Base-by-base conservation (phyloP, 2,888 invertebrate genomes). In the Chirona hameri region DNA sequence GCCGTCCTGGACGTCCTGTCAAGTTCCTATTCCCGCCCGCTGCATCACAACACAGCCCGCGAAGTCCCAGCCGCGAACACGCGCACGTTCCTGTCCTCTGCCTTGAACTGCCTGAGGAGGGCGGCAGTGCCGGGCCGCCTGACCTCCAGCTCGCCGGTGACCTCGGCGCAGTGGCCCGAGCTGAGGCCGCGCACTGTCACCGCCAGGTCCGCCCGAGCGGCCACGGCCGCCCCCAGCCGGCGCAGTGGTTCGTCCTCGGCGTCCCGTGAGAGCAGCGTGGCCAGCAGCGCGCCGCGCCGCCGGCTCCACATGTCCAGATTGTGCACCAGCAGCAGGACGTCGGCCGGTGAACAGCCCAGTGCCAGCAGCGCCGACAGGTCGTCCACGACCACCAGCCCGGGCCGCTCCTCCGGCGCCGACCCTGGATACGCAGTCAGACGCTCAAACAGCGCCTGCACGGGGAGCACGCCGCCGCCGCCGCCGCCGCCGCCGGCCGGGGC, bases 241-340 rank as follows among this genome's bases (percentile, higher is more conserved):
- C 27, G 2, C 39, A 39, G 65, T 10, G n/a, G 0, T 24, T 46
- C 46, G 76, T 46, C 76, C 10, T 24, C 76, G 46, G 27, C 46
- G 76, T 39, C 76, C 12, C 39, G 27, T 1, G 76, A 14, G 24
- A 39, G 39, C 24, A 76, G 76, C 24, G 46, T 24, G 46, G 31
- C 76, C 46, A 76, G 7, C 24, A 9, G 21, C 21, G 39, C 76
- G 39, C 46, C 76, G 24, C 24, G 12, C 9, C 14, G 27, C 2
- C 39, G 46, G 14, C 27, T 15, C 76, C 76, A 76, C 18, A 10
- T 24, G 24, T 7, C 0, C 76, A 76, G 46, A 39, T 76, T 39
- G 24, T 76, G 76, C 76, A 76, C 46, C 39, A 76, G 76, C 76
- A 76, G 76, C 76, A 76, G 76, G 15, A 46, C 24, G 24, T 76